Evolutionary conservation across 2,888 invertebrate species (phyloP).

Genomic region (Agonum fuliginosum): DNA sequence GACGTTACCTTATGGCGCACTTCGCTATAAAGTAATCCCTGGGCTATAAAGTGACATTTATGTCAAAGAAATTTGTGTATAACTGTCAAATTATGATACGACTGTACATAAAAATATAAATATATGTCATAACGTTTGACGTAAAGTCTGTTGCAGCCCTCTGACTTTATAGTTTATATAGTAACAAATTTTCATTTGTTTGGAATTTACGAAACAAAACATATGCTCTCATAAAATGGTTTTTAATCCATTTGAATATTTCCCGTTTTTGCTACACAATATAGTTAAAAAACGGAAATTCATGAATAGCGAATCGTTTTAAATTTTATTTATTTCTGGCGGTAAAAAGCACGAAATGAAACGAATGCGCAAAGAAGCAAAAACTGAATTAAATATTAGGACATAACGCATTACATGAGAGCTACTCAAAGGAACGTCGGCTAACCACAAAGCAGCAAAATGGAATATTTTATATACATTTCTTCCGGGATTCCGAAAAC

Average conservation of each 20-base stretch:
- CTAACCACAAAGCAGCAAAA: conserved; percentile 36
- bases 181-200: conserved; percentile 29
- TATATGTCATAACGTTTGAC: no score
- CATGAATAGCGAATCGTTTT: conserved; percentile 37
- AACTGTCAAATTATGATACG: no score
- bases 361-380: conserved; percentile 42
- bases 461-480: conserved; percentile 33
- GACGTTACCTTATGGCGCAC: no score
- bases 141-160: neutral
- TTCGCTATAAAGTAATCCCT: no score
- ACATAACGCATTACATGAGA: conserved; percentile 41
- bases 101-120: no score
- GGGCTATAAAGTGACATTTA: no score
- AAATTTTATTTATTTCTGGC: conserved; percentile 47
- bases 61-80: no score
- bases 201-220: neutral
- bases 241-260: conserved; percentile 31
- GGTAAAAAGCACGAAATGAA: conserved; percentile 33
- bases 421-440: conserved; percentile 22
- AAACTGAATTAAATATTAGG: conserved; percentile 45
- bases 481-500: conserved; percentile 27
- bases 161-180: conserved; percentile 7
- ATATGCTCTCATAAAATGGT: conserved; percentile 31
- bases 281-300: conserved; percentile 32
- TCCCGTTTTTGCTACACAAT: conserved; percentile 9